phyloP scores from a whole-genome alignment of 92 coral and sea anemone species.

The Micromussa lordhowensis region DNA sequence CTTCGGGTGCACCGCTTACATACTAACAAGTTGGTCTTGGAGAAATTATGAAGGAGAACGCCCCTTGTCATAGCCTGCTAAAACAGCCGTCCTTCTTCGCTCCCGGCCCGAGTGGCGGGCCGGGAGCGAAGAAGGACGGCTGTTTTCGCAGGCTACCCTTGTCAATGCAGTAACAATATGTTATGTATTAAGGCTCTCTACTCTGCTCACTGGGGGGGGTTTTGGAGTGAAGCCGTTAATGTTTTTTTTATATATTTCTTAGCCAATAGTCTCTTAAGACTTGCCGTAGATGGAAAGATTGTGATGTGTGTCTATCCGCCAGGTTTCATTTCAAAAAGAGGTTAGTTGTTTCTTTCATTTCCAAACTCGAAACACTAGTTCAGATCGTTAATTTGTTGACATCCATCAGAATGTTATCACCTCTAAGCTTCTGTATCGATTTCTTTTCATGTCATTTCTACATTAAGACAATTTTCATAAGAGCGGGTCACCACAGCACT shows the following conservation, averaged over 20 bases:
- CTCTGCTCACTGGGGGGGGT: background rate
- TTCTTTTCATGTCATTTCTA: background rate
- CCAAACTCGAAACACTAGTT: background rate
- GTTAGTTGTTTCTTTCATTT: conserved; percentile 35
- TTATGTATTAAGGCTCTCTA: background rate
- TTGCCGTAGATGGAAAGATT: conserved; percentile 93
- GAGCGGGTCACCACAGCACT: background rate
- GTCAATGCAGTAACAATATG: background rate
- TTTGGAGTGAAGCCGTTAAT: background rate
- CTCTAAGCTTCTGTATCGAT: too few species aligned
- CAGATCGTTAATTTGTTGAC: background rate
- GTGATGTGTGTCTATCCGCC: conserved; percentile 93
- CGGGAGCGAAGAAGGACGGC: too few species aligned
- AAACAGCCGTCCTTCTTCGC: too few species aligned
- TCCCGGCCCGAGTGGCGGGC: too few species aligned
- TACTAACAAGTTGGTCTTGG: background rate
- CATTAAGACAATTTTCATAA: background rate
- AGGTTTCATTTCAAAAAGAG: conserved; percentile 69
- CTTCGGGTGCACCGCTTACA: background rate
- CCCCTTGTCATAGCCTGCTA: background rate
- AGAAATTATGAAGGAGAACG: background rate
- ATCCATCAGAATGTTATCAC: background rate
- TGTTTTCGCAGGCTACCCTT: too few species aligned
- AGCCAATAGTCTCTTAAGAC: conserved; percentile 94
- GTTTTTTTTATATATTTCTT: background rate